phyloP scores from a whole-genome alignment of 2,113 vertebrate genomes.

The Semicossyphus pulcher region DNA sequence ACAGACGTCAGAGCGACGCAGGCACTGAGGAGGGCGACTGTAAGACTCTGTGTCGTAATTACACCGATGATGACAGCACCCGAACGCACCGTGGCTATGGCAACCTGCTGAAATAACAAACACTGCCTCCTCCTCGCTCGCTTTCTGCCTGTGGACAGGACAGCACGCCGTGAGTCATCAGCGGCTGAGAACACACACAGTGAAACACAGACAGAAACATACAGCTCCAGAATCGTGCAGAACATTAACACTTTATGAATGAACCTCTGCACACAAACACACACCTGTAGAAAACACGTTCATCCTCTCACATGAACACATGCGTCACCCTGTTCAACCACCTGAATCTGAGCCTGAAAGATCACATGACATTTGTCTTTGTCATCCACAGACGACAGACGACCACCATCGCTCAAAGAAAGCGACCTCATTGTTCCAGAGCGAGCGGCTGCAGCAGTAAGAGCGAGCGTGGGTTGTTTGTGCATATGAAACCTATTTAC shows the following conservation, averaged over 20 bases:
- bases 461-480: conserved; percentile 53
- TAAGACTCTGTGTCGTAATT: conserved; percentile 66
- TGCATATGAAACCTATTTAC: conserved; percentile 61
- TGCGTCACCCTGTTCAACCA: conserved; percentile 34
- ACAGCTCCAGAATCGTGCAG: conserved; percentile 7
- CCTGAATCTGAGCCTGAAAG: conserved; percentile 24
- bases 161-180: conserved; percentile 77
- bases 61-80: conserved; percentile 73
- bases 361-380: conserved; percentile 35
- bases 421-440: conserved; percentile 54
- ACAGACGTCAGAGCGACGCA: conserved; percentile 54
- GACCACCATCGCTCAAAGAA: conserved; percentile 24
- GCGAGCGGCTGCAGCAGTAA: conserved; percentile 30
- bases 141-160: conserved; percentile 72
- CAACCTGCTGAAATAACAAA: conserved; percentile 83
- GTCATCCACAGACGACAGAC: conserved; percentile 22
- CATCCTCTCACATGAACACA: neutral
- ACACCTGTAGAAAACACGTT: conserved; percentile 21
- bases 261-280: conserved; percentile 1
- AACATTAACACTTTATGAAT: conserved; percentile 19
- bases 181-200: conserved; percentile 71
- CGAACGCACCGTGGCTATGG: conserved; percentile 71
- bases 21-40: conserved; percentile 50
- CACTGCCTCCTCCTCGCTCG: conserved; percentile 77
- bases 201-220: conserved; percentile 48